Base-by-base conservation (phyloP, 1,140 invertebrate species). In the Drosophila jambulina region DNA sequence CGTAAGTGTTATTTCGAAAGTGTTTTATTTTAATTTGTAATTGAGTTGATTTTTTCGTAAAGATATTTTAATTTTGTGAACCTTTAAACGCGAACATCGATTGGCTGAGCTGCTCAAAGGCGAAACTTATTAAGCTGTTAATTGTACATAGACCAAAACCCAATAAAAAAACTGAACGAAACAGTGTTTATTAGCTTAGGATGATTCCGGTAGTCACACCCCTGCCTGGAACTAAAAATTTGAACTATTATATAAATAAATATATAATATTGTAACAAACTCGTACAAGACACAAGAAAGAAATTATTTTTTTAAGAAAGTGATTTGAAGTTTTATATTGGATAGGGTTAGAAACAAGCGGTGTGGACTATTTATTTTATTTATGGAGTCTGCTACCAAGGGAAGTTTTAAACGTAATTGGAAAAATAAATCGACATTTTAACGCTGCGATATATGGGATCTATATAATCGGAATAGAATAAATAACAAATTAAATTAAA, bases 1-100 rank as follows among this genome's bases (percentile, higher is more conserved):
- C 9, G 23, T 85, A 87, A 84, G 84, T 87, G 84, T 87, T 87
- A 78, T 80, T 84, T 83, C 29, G 43, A 72, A 43, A 57, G 65
- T 54, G 77, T 80, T 72, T 85, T 63, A 10, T 64, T 68, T 48
- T 59, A 53, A 49, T 60, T 70, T 56, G 46, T 63, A 68, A 38
- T 54, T 46, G 40, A 61, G 67, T 67, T 78, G 60, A 71, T 45
- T 38, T 51, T 46, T 43, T 61, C 38, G 43, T 57, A 53, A 46
- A 64, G 59, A 57, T 53, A 43, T 57, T 75, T 68, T 51, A 13
- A 23, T 45, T 67, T 70, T 64, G 49, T 61, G n/a, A 45, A 75
- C 34, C 21, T 19, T 45, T 17, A 42, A 71, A 56, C 19, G 40
- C 49, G 12, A 36, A 67, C 29, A 59, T 49, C 36, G 13, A 36